Percentiles rank a stretch among this genome's conserved stretches.
Conservation (phyloP, 1,140 invertebrate species). For the Agrypnia vestita region DNA sequence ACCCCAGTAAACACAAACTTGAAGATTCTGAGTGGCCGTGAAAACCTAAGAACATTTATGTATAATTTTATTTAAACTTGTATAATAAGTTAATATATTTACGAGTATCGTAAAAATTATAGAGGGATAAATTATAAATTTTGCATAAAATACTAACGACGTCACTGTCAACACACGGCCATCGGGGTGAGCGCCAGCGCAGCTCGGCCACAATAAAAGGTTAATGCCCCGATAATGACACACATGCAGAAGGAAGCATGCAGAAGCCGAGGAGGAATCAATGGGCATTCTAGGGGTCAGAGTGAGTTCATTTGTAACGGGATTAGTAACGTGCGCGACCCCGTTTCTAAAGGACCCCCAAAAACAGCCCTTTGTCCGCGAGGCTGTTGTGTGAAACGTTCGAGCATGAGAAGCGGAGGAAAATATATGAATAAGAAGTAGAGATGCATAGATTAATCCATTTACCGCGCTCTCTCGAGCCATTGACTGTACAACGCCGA, state of each 20-base stretch:
- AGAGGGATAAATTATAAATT: too few species aligned
- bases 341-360: conserved; percentile 45
- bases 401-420: background rate
- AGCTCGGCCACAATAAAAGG: conserved; percentile 57
- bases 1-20: too few species aligned
- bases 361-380: conserved; percentile 43
- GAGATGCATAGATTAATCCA: conserved; percentile 46
- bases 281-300: conserved; percentile 53
- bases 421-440: conserved; percentile 44
- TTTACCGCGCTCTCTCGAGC: conserved; percentile 33
- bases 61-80: too few species aligned
- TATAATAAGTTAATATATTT: too few species aligned
- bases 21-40: too few species aligned
- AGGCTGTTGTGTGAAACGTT: conserved; percentile 42
- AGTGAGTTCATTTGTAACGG: conserved; percentile 46
- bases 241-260: conserved; percentile 32
- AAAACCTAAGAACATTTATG: too few species aligned
- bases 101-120: too few species aligned
- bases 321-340: conserved; percentile 54
- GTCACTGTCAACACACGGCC: too few species aligned
- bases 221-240: conserved; percentile 61
- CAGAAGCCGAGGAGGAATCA: conserved; percentile 32
- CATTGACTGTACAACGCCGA: conserved; percentile 39
- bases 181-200: conserved; percentile 12
- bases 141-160: too few species aligned